These are phyloP conservation scores for Lytechinus pictus DNA, from an alignment of 35 echinoderm and acorn worm genomes.

Conservation along the genomic window DNA sequence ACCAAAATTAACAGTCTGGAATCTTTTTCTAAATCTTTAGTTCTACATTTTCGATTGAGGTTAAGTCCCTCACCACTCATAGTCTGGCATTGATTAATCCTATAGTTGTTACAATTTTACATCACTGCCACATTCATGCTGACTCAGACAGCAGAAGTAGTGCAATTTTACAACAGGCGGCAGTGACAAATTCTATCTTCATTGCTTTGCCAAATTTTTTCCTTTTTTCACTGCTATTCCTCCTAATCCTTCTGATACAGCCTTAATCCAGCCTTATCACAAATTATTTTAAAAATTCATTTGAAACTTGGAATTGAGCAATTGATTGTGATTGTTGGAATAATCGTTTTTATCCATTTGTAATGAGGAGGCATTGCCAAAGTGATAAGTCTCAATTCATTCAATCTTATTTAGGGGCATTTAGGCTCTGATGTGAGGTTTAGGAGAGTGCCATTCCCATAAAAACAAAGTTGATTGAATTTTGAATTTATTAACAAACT, in stretches of 20 bases:
- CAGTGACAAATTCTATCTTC: neutral
- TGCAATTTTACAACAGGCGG: neutral
- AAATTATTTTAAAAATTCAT: neutral
- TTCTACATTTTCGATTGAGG: too few relatives aligned
- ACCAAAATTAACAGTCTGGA: neutral
- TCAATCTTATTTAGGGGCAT: neutral
- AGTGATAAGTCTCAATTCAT: neutral
- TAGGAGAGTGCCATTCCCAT: too few relatives aligned
- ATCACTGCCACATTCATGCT: neutral
- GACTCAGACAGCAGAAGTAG: neutral
- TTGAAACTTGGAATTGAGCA: neutral
- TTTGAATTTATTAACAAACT: too few relatives aligned
- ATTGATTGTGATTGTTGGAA: neutral
- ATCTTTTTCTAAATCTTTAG: neutral
- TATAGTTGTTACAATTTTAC: neutral
- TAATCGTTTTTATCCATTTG: neutral
- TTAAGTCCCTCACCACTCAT: neutral
- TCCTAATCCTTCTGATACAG: neutral
- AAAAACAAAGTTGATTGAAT: too few relatives aligned
- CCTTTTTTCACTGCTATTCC: neutral
- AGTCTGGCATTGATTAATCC: neutral
- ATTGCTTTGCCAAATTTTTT: neutral
- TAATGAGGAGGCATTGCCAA: neutral
- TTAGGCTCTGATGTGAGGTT: neutral
- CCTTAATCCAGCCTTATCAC: neutral